Conservation (phyloP, 2,888 invertebrate species). For the Laspeyria flexula region DNA sequence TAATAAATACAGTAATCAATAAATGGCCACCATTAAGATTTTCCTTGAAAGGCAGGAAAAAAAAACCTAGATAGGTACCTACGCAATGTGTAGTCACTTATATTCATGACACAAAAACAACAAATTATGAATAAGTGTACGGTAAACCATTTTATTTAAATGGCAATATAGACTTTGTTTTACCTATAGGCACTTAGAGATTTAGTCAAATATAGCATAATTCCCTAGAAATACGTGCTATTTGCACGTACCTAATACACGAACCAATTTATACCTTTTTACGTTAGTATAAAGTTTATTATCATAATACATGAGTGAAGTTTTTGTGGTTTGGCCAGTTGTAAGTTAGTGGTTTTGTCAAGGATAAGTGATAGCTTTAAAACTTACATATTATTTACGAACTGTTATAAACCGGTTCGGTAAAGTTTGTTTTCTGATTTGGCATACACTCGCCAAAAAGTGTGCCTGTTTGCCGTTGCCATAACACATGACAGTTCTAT, state of each 20-base stretch:
- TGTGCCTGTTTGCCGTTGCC: background rate
- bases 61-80: too few species aligned
- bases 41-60: background rate
- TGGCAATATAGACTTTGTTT: background rate
- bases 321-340: constrained; percentile 15
- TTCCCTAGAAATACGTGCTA: constrained; percentile 25
- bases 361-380: constrained; percentile 23
- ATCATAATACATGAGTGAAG: constrained; percentile 13
- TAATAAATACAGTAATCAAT: too few species aligned
- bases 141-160: background rate
- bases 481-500: background rate
- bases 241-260: constrained; percentile 13
- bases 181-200: background rate
- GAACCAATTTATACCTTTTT: constrained; percentile 12
- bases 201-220: constrained; percentile 21
- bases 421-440: background rate
- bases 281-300: background rate
- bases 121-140: background rate
- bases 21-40: background rate
- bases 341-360: constrained; percentile 15
- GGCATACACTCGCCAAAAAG: background rate
- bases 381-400: background rate
- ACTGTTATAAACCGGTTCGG: background rate
- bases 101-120: background rate
- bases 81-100: background rate